Base-by-base conservation (phyloP, 2,113 vertebrate species). In the Cavia aperea region DNA sequence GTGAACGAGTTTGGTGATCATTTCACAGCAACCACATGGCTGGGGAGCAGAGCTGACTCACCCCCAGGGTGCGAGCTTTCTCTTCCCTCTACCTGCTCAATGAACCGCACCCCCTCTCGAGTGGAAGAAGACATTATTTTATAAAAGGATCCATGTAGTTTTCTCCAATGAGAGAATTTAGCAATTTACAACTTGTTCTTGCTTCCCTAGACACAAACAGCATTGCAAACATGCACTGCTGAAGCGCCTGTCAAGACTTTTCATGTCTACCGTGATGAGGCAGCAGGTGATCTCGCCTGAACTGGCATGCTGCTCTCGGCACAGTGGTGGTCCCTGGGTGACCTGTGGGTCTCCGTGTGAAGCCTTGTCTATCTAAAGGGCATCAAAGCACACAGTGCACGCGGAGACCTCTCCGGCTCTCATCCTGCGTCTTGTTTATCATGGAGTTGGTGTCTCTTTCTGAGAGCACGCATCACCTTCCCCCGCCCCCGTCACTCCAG, bases 341-440 rank as follows among this genome's bases (percentile, higher is more conserved):
- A 46, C 6, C 2, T 0, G 15, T 2, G 1, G 0, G 49, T 62
- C 46, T 46, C 1, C 1, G 58, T n/a, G 46, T 5, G 12, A 31
- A 23, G 5, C 33, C 36, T 0, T 36, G 33, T 10, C 19, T 0
- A 2, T 7, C 3, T 1, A 23, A 46, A 56, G 29, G 21, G 3
- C 8, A 5, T 36, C 43, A 10, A 78, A 46, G 65, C 19, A 29
- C 0, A 0, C 0, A 10, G 72, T 1, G 15, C 15, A 4, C 0
- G 14, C 21, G 13, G 1, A 1, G 31, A 29, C 4, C 29, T 51
- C 65, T 19, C 19, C 46, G 3, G 43, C 36, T 66, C 83, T 58
- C 0, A 0, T 9, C 21, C 4, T 31, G 2, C 15, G 66, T 33
- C 43, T 36, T 26, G 11, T n/a, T 5, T 86, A 19, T 78, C 62